Evolutionary conservation across 2,797 vertebrate species (phyloP), one percentile per base, ranked within the genome.

Genomic region (Hirundo rustica): DNA sequence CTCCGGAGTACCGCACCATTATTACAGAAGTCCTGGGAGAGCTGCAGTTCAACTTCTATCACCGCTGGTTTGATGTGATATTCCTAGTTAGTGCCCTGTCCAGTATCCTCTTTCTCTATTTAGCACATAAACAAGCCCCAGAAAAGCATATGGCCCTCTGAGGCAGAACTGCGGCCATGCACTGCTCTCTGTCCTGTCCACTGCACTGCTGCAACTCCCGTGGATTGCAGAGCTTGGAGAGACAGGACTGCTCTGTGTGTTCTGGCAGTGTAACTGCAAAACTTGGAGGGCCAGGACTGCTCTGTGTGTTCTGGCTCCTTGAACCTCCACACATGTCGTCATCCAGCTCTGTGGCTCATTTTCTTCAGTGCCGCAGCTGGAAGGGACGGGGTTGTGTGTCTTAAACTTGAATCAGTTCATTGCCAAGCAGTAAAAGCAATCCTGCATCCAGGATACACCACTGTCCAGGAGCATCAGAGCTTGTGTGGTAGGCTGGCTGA

Each of bases 11-110:
- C 93, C 99, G 99, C 91, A 99, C 98, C 92, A 99, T 99, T 2
- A 98, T 99, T 87, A 99, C 99, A 0, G 98, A 99, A 85, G 99
- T 99, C 54, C 98, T 99, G 17, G 99, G 99, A 44, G 99, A 99
- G 75, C 98, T 99, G 64, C 99, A 99, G 97, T 99, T 99, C 97
- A 99, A 99, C 97, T 99, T 99, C 95, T 99, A 99, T 80, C 99
- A 99, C 97, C 99, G 99, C 9, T 99, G 99, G 99, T 99, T 99
- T 79, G 99, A 99, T 36, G 99, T 99, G 66, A 99, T 99, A 98
- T 99, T 99, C 97, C 97, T 99, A 91, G 99, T 99, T 97, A 99
- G 99, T 30, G 99, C 99, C 2, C 98, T 99, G 22, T 99, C 99
- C 97, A 99, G 99, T 98, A 99, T 99, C 91, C 98, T 99, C 40